Conservation (phyloP, 2,888 invertebrate genomes). For the Pachycephus smyrnensis region DNA sequence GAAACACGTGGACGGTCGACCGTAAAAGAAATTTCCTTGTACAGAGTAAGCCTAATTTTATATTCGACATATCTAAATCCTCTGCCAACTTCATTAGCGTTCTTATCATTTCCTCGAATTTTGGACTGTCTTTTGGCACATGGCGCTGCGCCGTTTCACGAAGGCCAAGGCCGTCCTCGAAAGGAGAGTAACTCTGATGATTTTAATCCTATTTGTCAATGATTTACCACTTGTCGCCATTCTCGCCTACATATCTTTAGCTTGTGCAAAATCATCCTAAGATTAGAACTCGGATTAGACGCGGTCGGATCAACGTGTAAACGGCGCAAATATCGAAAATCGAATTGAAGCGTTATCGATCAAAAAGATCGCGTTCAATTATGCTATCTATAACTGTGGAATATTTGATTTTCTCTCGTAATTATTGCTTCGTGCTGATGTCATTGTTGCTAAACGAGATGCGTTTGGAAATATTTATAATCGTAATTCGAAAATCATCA, state of each 20-base stretch:
- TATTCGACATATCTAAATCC: not conserved
- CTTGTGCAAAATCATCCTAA: not conserved
- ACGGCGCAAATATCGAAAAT: too few species aligned
- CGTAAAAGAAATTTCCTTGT: not conserved
- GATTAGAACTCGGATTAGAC: not conserved
- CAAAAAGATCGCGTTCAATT: not conserved
- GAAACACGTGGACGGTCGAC: slow-evolving; percentile 36
- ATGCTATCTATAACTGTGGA: not conserved
- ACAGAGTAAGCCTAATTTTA: not conserved
- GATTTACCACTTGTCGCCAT: not conserved
- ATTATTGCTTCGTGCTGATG: not conserved
- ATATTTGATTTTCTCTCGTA: not conserved
- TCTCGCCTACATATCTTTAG: not conserved
- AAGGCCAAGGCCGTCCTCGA: not conserved
- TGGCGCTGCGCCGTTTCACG: not conserved
- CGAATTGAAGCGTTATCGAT: not conserved
- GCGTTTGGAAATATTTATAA: not conserved
- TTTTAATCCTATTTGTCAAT: not conserved
- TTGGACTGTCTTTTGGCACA: not conserved
- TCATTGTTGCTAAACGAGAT: not conserved
- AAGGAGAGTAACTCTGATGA: not conserved
- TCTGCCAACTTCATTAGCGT: not conserved
- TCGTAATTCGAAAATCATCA: not conserved
- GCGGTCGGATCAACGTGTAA: not conserved
- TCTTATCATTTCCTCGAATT: not conserved